Conservation (phyloP, 1,140 invertebrate species). For the Trichomalopsis sarcophagae region DNA sequence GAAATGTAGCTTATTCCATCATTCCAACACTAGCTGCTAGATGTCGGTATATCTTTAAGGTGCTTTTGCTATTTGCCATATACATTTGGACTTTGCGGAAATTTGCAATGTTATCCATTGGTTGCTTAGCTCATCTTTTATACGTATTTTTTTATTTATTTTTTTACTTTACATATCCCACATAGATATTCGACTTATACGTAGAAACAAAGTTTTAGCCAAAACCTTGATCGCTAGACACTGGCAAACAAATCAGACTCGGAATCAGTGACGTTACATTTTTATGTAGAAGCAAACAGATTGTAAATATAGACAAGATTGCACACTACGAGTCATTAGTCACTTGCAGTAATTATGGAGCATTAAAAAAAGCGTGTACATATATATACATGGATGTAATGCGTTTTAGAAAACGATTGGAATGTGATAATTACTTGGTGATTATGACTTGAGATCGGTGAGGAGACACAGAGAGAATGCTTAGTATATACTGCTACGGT, state of each 20-base stretch:
- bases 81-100: conserved; percentile 9
- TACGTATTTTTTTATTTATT: conserved; percentile 34
- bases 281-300: not conserved
- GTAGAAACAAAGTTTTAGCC: not conserved
- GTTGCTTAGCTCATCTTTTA: conserved; percentile 39
- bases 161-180: not conserved
- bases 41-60: conserved; percentile 37
- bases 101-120: conserved; percentile 32
- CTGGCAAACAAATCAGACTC: not conserved
- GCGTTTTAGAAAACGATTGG: conserved; percentile 29
- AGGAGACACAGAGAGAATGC: conserved; percentile 8
- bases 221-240: not conserved
- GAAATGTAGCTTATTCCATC: conserved; percentile 2
- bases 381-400: conserved; percentile 4
- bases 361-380: conserved; percentile 29
- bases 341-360: conserved; percentile 19
- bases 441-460: conserved; percentile 15
- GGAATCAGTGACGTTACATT: not conserved
- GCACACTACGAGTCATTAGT: conserved; percentile 22
- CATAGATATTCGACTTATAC: conserved; percentile 11
- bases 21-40: conserved; percentile 40
- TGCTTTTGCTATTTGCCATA: conserved; percentile 50
- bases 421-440: conserved; percentile 23
- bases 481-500: not conserved
- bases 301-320: conserved; percentile 1